phyloP scores from a whole-genome alignment of 2,888 invertebrate species.

The Dryocosmus kuriphilus region DNA sequence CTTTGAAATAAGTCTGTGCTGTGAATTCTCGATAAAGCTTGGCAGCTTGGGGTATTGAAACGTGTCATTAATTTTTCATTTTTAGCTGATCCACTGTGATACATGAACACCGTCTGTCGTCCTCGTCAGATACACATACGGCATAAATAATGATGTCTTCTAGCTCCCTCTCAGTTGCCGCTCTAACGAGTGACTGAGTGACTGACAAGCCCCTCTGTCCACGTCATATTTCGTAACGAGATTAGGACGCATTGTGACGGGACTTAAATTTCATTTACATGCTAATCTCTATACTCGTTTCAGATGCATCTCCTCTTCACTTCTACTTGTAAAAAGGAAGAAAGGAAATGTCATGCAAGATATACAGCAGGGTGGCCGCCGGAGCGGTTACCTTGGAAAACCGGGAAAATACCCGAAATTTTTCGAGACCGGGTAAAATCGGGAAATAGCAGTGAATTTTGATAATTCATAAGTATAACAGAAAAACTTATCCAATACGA shows the following conservation, averaged over 20 bases:
- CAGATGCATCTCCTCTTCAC: neutral
- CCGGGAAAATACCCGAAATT: no score
- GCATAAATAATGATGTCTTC: slow-evolving; percentile 72
- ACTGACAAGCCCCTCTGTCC: slow-evolving; percentile 67
- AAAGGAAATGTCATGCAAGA: neutral
- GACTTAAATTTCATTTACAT: slow-evolving; percentile 71
- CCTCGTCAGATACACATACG: slow-evolving; percentile 53
- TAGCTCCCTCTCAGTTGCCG: slow-evolving; percentile 63
- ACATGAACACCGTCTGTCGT: slow-evolving; percentile 53
- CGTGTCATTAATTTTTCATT: slow-evolving; percentile 57
- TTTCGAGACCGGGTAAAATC: no score
- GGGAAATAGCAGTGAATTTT: no score
- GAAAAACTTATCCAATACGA: no score
- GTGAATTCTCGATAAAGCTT: neutral
- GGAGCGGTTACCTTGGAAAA: no score
- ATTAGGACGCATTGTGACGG: slow-evolving; percentile 71
- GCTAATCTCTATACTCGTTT: slow-evolving; percentile 64
- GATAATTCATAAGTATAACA: no score
- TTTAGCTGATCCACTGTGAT: slow-evolving; percentile 47
- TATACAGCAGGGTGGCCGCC: neutral
- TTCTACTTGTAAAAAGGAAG: neutral
- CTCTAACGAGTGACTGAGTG: slow-evolving; percentile 61
- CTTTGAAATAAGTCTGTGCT: neutral
- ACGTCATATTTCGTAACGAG: slow-evolving; percentile 73
- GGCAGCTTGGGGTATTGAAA: slow-evolving; percentile 8